Conservation (phyloP, 2,888 invertebrate species). For the Litoditis marina region DNA sequence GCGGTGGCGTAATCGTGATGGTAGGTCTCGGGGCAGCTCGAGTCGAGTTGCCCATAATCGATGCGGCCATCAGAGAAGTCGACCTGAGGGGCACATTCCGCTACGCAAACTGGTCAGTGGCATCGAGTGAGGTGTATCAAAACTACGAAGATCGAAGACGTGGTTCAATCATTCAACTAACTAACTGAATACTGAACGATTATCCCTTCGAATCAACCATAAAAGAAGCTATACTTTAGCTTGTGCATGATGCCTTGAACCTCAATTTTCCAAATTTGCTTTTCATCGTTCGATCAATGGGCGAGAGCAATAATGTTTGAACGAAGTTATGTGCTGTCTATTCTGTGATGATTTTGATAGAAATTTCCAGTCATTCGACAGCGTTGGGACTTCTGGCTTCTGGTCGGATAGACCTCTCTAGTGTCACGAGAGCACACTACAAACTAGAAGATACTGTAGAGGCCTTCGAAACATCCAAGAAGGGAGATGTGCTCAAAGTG, state of each 20-base stretch:
- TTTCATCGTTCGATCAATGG: no score
- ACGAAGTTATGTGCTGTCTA: no score
- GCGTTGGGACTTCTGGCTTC: slow-evolving; percentile 46
- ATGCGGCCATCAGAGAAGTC: slow-evolving; percentile 79
- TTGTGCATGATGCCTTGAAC: no score
- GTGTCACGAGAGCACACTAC: slow-evolving; percentile 49
- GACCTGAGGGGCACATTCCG: slow-evolving; percentile 89
- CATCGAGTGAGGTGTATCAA: no score
- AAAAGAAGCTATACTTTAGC: no score
- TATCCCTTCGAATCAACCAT: no score
- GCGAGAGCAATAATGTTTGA: no score
- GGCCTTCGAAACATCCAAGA: slow-evolving; percentile 33
- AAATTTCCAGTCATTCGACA: slow-evolving; percentile 41
- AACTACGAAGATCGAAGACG: no score
- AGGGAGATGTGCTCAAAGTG: slow-evolving; percentile 51
- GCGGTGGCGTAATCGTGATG: slow-evolving; percentile 80
- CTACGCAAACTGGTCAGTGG: slow-evolving; percentile 78
- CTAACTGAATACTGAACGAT: no score
- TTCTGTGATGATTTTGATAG: no score
- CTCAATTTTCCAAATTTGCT: no score
- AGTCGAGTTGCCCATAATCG: slow-evolving; percentile 77
- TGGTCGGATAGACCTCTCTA: slow-evolving; percentile 36
- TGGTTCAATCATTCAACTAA: no score
- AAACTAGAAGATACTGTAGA: slow-evolving; percentile 51
- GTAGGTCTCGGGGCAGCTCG: slow-evolving; percentile 83